phyloP scores from a whole-genome alignment of 2,113 vertebrate species.

The Hirundichthys speculiger region DNA sequence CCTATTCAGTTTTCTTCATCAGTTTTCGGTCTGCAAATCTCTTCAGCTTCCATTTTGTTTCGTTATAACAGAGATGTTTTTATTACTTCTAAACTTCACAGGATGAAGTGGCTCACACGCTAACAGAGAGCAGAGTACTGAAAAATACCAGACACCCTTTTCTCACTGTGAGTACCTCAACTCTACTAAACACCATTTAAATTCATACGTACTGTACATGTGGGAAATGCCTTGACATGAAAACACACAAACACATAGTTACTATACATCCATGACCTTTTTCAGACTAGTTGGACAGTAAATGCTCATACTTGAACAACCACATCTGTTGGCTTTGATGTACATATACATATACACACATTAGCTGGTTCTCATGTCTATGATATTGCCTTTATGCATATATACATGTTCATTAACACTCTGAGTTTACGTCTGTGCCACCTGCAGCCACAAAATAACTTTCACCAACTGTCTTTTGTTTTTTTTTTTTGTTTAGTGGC shows the following conservation, averaged over 20 bases:
- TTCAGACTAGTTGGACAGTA: slow-evolving; percentile 59
- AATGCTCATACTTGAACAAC: slow-evolving; percentile 71
- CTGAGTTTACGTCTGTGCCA: slow-evolving; percentile 56
- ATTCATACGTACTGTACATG: no score
- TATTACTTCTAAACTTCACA: slow-evolving; percentile 54
- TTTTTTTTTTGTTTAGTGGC: slow-evolving; percentile 64
- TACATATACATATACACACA: slow-evolving; percentile 32
- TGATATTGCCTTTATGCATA: slow-evolving; percentile 43
- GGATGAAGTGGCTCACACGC: slow-evolving; percentile 98
- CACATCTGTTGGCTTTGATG: slow-evolving; percentile 70
- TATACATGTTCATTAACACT: slow-evolving; percentile 18
- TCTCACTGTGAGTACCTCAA: slow-evolving; percentile 90
- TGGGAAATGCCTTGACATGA: no score
- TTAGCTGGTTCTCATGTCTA: slow-evolving; percentile 58
- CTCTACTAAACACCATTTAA: slow-evolving; percentile 5
- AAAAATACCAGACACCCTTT: slow-evolving; percentile 98
- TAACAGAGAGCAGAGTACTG: slow-evolving; percentile 96
- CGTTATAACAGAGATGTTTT: neutral
- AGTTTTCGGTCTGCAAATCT: neutral
- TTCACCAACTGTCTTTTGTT: slow-evolving; percentile 71
- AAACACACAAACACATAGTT: slow-evolving; percentile 47
- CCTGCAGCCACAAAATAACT: slow-evolving; percentile 69
- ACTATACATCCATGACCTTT: slow-evolving; percentile 57
- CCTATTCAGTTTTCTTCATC: neutral
- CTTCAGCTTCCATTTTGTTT: neutral